These are phyloP conservation scores for Sericinus montela DNA, from an alignment of 2,888 invertebrate species.

Conservation along the genomic window DNA sequence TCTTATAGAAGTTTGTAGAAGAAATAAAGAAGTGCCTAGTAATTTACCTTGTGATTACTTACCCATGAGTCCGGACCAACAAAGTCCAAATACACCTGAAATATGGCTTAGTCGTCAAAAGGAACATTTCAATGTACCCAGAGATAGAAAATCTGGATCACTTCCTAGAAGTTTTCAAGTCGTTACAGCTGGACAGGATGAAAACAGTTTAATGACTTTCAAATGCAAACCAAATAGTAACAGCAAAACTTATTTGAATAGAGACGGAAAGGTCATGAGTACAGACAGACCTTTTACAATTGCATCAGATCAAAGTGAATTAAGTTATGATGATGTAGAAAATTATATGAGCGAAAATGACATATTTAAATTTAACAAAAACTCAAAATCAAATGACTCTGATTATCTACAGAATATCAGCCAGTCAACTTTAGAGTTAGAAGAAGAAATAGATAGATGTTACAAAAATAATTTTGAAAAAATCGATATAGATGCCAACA, in stretches of 20 bases:
- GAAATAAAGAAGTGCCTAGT: slow-evolving; percentile 52
- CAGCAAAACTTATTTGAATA: slow-evolving; percentile 75
- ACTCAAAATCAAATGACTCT: slow-evolving; percentile 45
- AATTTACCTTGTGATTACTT: slow-evolving; percentile 54
- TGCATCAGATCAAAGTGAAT: slow-evolving; percentile 85
- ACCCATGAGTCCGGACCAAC: slow-evolving; percentile 65
- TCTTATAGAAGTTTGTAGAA: slow-evolving; percentile 58
- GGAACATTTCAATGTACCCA: slow-evolving; percentile 83
- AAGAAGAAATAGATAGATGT: slow-evolving; percentile 73
- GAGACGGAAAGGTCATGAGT: slow-evolving; percentile 80
- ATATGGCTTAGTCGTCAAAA: slow-evolving; percentile 86
- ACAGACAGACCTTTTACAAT: slow-evolving; percentile 84
- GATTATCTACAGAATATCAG: slow-evolving; percentile 63
- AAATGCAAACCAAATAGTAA: slow-evolving; percentile 67
- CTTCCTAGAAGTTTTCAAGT: slow-evolving; percentile 88
- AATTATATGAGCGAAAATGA: slow-evolving; percentile 73
- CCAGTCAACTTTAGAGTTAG: slow-evolving; percentile 69
- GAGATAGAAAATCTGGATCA: slow-evolving; percentile 86
- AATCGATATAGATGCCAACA: slow-evolving; percentile 53
- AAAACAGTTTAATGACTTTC: slow-evolving; percentile 55
- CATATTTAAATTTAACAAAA: slow-evolving; percentile 64
- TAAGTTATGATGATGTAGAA: slow-evolving; percentile 83
- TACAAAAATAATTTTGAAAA: slow-evolving; percentile 71
- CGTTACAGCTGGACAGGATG: slow-evolving; percentile 74
- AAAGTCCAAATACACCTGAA: slow-evolving; percentile 82